Evolutionary conservation across 2,113 vertebrate species (phyloP).

Genomic region (Ceyx melanurus): DNA sequence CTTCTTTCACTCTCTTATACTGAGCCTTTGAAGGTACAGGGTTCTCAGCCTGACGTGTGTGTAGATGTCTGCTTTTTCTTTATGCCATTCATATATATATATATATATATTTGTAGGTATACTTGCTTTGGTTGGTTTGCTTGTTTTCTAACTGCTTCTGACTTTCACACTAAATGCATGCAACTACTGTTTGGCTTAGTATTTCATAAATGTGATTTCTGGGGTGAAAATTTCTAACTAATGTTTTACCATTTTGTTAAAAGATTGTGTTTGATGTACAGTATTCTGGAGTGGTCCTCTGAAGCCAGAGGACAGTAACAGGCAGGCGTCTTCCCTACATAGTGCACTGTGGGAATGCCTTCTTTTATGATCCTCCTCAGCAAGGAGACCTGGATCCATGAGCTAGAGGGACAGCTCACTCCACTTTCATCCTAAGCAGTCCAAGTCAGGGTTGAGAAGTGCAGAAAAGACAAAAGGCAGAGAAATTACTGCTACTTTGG

Average conservation of each 20-base stretch:
- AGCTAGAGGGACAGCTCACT: background rate
- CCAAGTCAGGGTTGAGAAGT: background rate
- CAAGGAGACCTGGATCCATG: background rate
- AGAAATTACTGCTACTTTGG: background rate
- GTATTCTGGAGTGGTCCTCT: background rate
- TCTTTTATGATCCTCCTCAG: background rate
- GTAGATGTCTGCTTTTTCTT: constrained; percentile 67
- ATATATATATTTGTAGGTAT: constrained; percentile 33
- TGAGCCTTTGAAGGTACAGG: constrained; percentile 76
- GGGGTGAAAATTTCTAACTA: constrained; percentile 36
- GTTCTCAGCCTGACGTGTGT: constrained; percentile 58
- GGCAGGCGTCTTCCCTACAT: background rate
- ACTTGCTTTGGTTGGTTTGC: constrained; percentile 70
- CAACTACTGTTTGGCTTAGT: constrained; percentile 55
- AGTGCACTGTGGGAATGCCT: background rate
- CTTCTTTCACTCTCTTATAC: constrained; percentile 72
- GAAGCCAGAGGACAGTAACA: background rate
- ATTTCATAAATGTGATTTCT: constrained; percentile 44
- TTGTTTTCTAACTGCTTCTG: constrained; percentile 68
- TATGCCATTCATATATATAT: constrained; percentile 9
- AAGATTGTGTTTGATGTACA: background rate
- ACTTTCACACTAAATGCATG: constrained; percentile 76
- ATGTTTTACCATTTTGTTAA: constrained; percentile 40
- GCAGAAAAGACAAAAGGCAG: background rate
- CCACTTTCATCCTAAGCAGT: background rate